phyloP scores from a whole-genome alignment of 2,113 vertebrate genomes.

The Rhodinocichla rosea region DNA sequence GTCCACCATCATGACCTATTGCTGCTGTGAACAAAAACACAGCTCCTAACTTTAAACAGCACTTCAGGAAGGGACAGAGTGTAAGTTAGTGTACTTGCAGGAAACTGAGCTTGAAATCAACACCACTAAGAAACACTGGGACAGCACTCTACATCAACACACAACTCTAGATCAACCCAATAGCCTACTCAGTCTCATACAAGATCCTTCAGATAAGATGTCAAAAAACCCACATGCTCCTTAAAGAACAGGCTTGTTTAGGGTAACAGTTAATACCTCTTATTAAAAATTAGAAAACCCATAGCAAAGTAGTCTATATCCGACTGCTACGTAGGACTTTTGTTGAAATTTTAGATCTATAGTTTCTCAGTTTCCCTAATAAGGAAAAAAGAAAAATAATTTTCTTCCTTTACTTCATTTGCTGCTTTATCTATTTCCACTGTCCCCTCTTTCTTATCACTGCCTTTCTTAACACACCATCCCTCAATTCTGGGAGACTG shows the following conservation, averaged over 20 bases:
- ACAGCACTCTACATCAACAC: neutral
- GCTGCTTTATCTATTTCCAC: neutral
- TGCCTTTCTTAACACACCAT: neutral
- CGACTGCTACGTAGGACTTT: accelerated
- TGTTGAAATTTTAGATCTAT: neutral
- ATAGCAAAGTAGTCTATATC: neutral
- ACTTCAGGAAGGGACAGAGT: neutral
- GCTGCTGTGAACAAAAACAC: neutral
- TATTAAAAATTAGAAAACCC: neutral
- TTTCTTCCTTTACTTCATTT: neutral
- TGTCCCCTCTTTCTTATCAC: neutral
- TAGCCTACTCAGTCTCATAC: neutral
- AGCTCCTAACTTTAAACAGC: neutral
- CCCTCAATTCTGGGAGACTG: neutral
- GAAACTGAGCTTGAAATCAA: neutral
- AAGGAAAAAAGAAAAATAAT: neutral
- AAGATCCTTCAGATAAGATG: neutral
- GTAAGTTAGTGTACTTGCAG: accelerated
- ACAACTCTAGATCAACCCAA: neutral
- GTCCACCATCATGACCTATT: neutral
- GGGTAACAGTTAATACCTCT: neutral
- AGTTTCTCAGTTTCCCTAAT: neutral
- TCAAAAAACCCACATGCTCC: neutral
- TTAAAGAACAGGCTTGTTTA: neutral
- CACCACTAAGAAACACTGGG: neutral